Evolutionary conservation across 1,140 invertebrate genomes (phyloP), one percentile per base, ranked within the genome.

Genomic region (Zelostemma sp.): DNA sequence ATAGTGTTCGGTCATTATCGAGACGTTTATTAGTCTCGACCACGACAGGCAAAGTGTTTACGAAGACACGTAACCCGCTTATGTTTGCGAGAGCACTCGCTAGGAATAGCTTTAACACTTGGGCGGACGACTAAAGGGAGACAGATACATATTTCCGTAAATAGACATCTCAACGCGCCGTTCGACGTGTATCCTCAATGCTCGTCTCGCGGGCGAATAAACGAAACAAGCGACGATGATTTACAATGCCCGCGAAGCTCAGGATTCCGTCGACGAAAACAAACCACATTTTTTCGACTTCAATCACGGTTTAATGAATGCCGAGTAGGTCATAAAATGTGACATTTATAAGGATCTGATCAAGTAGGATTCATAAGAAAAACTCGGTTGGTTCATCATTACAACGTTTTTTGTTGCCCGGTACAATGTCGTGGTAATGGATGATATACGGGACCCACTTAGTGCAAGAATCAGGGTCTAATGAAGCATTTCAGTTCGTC

Each of bases 101-200:
- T 72, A 67, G 70, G 64, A 77, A 77, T 77, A 77, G 57, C 70
- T 73, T 73, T 68, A 70, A 72, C 73, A 57, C 63, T 55, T 58
- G 66, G 64, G 51, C 67, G 68, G 61, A 63, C 25, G 58, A 63
- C 61, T 21, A 43, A 21, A 55, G 19, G 33, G 33, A 15, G 35
- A 49, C 53, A 62, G 65, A 53, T 63, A 66, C 51, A 47, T 67
- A 72, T 61, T 64, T 57, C 69, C 60, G 16, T 59, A 67, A 72
- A 72, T 67, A 72, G 64, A 63, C 41, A 54, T 63, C 46, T 59
- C 59, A 47, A 19, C 53, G 43, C 68, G 33, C 46, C 15, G 17
- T 54, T 33, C 43, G 17, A 15, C 40, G 6, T 15, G 14, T 28
- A 28, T 12, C 15, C 5, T 43, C 40, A 16, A 43, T n/a, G 43